Evolutionary conservation across 2,113 vertebrate genomes (phyloP).

Genomic region (Crotalus tigris): DNA sequence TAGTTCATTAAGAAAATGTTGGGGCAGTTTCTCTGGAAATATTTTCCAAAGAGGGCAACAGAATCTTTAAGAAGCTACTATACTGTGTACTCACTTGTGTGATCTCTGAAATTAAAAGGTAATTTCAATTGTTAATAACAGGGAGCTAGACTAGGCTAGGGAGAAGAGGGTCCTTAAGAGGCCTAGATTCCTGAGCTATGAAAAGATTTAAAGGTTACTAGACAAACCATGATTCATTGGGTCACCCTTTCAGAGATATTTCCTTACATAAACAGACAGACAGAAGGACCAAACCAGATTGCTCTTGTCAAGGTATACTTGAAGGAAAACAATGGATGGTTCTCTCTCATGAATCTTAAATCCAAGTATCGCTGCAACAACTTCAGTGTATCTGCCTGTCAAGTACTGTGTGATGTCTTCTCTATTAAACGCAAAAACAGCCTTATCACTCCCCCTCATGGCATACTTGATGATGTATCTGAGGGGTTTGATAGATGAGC

Average conservation of each 20-base stretch:
- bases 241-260: not conserved
- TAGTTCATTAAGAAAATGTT: not conserved
- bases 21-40: not conserved
- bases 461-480: not conserved
- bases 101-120: not conserved
- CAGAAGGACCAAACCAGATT: not conserved
- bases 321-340: not conserved
- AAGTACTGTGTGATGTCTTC: not conserved
- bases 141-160: not conserved
- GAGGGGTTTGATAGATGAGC: not conserved
- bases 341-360: not conserved
- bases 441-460: not conserved
- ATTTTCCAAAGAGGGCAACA: not conserved
- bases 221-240: not conserved
- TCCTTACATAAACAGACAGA: not conserved
- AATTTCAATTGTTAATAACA: not conserved
- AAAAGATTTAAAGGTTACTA: not conserved
- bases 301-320: not conserved
- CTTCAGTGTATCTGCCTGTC: not conserved
- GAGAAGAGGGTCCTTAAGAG: not conserved
- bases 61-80: not conserved
- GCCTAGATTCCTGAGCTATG: not conserved
- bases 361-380: not conserved
- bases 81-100: not conserved
- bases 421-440: not conserved